Base-by-base conservation (phyloP, 1,140 invertebrate species). In the Chironomus striatipennis region DNA sequence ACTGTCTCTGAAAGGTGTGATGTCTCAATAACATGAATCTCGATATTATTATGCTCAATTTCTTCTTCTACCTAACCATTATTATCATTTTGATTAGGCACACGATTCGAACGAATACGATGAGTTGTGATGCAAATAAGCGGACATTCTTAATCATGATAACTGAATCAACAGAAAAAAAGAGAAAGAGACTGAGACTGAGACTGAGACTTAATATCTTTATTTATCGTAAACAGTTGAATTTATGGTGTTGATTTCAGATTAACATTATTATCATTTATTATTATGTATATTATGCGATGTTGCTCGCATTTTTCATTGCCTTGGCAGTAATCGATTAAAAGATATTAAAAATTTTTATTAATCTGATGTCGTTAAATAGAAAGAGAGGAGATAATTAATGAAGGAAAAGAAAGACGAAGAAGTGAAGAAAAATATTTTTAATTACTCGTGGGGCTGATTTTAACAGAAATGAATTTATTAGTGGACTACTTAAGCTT, bases 171-270 rank as follows among this genome's bases (percentile, higher is more conserved):
- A 34, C 24, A 34, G 5, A 34, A 34, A 34, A 34, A 34, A 34
- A 34, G 24, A 34, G 24, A 34, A 34, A 34, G 24, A 34, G 24
- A 34, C 24, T 34, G n/a, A n/a, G n/a, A n/a, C 42, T 43, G 6
- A 7, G 5, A 43, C 42, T 43, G 15, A 10, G 43, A 34, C 24
- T 15, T 47, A 47, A 47, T 47, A 7, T 10, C 43, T 47, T 47
- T 47, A 47, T 47, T 34, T 47, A 47, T 47, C 43, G 43, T 47
- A 47, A 47, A 47, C 15, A 10, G 43, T 47, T 10, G 15, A 47
- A 47, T 47, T 47, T 47, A 47, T 47, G 43, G 43, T 47, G 43
- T 47, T 47, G 43, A 47, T 47, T 47, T 47, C 43, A 47, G 43
- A 47, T 47, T 47, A 47, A 2, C 43, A 47, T 47, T 47, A 47